A percentile compares a stretch with the other conserved stretches of the same genome.
phyloP scores from a whole-genome alignment of 1,140 invertebrate genomes.

The Drosophila sp. region DNA sequence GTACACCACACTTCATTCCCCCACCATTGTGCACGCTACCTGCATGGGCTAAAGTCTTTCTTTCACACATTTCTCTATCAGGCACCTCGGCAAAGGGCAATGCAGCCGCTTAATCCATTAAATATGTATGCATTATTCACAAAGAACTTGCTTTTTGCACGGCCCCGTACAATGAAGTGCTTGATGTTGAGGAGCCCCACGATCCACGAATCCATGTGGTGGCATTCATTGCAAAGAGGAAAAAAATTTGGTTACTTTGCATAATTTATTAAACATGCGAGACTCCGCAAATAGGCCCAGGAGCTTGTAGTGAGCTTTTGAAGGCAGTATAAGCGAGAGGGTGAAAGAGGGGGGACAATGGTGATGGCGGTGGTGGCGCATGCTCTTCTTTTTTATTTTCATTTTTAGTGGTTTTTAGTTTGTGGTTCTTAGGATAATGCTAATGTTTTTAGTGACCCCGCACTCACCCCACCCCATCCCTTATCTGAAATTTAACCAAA shows the following conservation, averaged over 20 bases:
- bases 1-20: not conserved
- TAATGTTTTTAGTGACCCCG: not conserved
- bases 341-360: not conserved
- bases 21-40: not conserved
- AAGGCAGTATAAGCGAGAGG: not conserved
- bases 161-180: not conserved
- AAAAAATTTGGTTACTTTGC: slow-evolving; percentile 59
- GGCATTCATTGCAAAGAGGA: slow-evolving; percentile 20
- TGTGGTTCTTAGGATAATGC: slow-evolving; percentile 4
- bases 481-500: slow-evolving; percentile 5
- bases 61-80: slow-evolving; percentile 19
- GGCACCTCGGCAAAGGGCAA: slow-evolving; percentile 5
- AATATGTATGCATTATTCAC: slow-evolving; percentile 24
- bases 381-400: not conserved
- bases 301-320: not conserved
- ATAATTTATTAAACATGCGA: slow-evolving; percentile 64
- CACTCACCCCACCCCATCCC: not conserved
- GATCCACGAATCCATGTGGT: slow-evolving; percentile 4
- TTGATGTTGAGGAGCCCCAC: not conserved
- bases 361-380: no score
- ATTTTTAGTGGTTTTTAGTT: slow-evolving; percentile 1
- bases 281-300: slow-evolving; percentile 17
- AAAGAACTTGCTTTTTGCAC: slow-evolving; percentile 12
- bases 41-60: not conserved
- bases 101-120: slow-evolving; percentile 23